Percentiles rank a stretch among this genome's conserved stretches.
These are phyloP conservation scores for Phyllostomus discolor DNA, from an alignment of 2,113 vertebrate genomes.

Conservation along the genomic window DNA sequence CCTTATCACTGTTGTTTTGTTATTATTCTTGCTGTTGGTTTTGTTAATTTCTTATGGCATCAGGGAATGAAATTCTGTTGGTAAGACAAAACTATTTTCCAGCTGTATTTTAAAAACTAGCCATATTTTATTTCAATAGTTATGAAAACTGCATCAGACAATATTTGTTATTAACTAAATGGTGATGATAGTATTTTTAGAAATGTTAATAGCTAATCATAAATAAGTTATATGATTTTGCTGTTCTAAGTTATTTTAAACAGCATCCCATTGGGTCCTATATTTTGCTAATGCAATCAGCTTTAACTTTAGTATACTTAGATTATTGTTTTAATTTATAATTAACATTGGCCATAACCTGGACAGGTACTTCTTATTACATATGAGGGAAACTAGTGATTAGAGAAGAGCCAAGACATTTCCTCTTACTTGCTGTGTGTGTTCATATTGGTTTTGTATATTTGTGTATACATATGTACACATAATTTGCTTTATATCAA, in stretches of 20 bases:
- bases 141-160: neutral
- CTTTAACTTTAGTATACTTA: neutral
- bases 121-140: neutral
- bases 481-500: neutral
- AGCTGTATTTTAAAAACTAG: neutral
- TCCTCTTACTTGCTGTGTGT: neutral
- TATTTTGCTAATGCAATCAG: neutral
- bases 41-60: neutral
- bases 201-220: neutral
- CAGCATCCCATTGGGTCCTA: neutral
- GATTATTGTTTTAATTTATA: neutral
- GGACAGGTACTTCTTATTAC: neutral
- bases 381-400: neutral
- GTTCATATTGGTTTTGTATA: neutral
- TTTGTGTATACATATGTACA: neutral
- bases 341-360: neutral
- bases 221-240: neutral
- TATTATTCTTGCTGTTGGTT: neutral
- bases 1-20: neutral
- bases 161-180: neutral
- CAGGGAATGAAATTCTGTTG: neutral
- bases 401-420: neutral
- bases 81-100: neutral
- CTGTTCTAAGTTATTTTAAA: neutral
- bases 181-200: neutral